Percentiles rank a stretch among this genome's conserved stretches.
These are phyloP conservation scores for Eulemur rubriventer DNA, from an alignment of 2,797 vertebrate genomes.

Conservation along the genomic window DNA sequence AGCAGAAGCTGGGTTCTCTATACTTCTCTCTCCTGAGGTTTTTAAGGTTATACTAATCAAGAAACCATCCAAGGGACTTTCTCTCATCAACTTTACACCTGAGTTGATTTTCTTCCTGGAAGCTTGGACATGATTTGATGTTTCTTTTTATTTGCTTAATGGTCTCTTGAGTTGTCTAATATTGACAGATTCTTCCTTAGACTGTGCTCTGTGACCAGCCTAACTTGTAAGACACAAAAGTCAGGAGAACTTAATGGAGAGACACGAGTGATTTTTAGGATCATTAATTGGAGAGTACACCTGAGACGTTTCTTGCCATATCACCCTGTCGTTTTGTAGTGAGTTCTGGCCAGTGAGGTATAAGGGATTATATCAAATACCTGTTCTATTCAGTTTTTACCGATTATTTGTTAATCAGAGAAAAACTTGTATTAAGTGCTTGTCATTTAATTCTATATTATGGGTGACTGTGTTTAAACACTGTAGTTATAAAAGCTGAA, in stretches of 20 bases:
- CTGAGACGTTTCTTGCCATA: neutral
- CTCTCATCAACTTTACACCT: neutral
- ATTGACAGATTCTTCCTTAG: slow-evolving; percentile 13
- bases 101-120: neutral
- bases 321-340: neutral
- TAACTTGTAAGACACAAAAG: neutral
- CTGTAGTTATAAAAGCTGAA: neutral
- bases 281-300: neutral
- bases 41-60: neutral
- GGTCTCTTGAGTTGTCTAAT: neutral
- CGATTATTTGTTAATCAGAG: neutral
- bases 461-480: neutral
- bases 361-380: neutral
- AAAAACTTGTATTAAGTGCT: neutral
- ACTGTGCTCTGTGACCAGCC: neutral
- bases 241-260: neutral
- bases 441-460: slow-evolving; percentile 20
- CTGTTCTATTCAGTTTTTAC: neutral
- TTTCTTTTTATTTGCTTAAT: slow-evolving; percentile 53
- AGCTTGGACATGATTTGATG: neutral
- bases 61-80: neutral
- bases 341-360: neutral
- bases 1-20: neutral
- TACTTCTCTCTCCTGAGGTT: neutral
- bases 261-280: neutral